These are phyloP conservation scores for Centruroides sculpturatus DNA, from an alignment of 1,140 invertebrate species.

Conservation along the genomic window DNA sequence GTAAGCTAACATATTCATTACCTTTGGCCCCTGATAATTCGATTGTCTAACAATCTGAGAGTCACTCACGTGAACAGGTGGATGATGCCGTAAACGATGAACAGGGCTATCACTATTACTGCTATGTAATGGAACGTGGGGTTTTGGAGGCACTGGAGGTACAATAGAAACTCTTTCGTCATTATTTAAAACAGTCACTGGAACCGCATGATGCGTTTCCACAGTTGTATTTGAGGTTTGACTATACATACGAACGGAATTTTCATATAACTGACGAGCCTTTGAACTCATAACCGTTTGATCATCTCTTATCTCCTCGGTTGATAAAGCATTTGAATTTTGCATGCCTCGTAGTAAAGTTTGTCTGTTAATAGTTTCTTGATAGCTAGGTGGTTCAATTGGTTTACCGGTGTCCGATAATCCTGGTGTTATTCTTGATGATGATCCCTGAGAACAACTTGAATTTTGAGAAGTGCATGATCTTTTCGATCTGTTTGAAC, in stretches of 20 bases:
- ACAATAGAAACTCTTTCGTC: slow-evolving; percentile 3
- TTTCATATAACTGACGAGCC: slow-evolving; percentile 31
- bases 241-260: slow-evolving; percentile 28
- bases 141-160: slow-evolving; percentile 8
- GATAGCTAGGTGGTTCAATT: slow-evolving; percentile 24
- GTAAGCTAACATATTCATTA: slow-evolving; percentile 6
- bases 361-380: slow-evolving; percentile 23
- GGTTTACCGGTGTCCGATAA: slow-evolving; percentile 18
- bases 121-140: slow-evolving; percentile 3
- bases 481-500: slow-evolving; percentile 11
- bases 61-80: slow-evolving; percentile 14
- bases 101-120: not conserved
- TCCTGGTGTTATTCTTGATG: slow-evolving; percentile 3
- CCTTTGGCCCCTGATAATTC: slow-evolving; percentile 2
- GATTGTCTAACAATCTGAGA: slow-evolving; percentile 1
- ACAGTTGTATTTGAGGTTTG: slow-evolving; percentile 17
- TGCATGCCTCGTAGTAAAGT: slow-evolving; percentile 21
- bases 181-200: slow-evolving; percentile 8
- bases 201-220: slow-evolving; percentile 18
- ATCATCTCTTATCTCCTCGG: slow-evolving; percentile 24
- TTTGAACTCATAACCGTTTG: slow-evolving; percentile 27
- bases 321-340: not conserved
- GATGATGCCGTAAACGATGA: slow-evolving; percentile 8
- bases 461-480: slow-evolving; percentile 22
- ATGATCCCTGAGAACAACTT: slow-evolving; percentile 23